Base-by-base conservation (phyloP, 2,113 vertebrate genomes). In the Scortum barcoo region DNA sequence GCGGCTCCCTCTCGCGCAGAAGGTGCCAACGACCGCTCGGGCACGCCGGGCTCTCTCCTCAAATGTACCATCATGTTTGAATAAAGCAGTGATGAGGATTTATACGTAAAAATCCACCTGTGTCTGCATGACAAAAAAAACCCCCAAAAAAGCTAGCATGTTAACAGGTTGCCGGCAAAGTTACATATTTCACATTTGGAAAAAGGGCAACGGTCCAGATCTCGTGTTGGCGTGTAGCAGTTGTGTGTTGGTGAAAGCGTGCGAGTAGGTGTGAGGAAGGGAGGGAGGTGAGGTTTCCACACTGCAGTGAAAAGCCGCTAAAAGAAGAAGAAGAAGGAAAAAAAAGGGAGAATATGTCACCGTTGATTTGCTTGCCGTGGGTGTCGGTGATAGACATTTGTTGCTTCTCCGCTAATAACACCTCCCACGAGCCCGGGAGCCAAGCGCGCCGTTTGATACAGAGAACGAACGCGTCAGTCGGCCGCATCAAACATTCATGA, bases 331-430 rank as follows among this genome's bases (percentile, higher is more conserved):
- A 75, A 60, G 17, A 40, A n/a, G 50, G 57, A 87, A 87, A n/a
- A 38, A 50, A 76, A 75, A 60, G 17, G 46, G 28, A 54, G 57
- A 87, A 87, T 58, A 70, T 69, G 84, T 79, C 68, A 56, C 46
- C 28, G 57, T 44, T 83, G 2, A n/a, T 87, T 75, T 56, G 4
- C 86, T 71, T 28, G 4, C 38, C 61, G 84, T 84, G 80, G 78
- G 83, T n/a, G 83, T 65, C 16, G 4, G 53, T 56, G 66, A 24
- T 20, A 63, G 86, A 76, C 70, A 46, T 78, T 44, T 80, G 83
- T 83, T 92, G 77, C 60, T 72, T 46, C 56, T 73, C 42, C 58
- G 72, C 53, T 84, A 53, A 76, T 76, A 76, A 56, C 60, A 36
- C 83, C 78, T 86, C 88, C 81, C 19, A 73, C 66, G 9, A 58